These are phyloP conservation scores for Conus canariensis DNA, from an alignment of 2,888 invertebrate genomes.

Conservation along the genomic window DNA sequence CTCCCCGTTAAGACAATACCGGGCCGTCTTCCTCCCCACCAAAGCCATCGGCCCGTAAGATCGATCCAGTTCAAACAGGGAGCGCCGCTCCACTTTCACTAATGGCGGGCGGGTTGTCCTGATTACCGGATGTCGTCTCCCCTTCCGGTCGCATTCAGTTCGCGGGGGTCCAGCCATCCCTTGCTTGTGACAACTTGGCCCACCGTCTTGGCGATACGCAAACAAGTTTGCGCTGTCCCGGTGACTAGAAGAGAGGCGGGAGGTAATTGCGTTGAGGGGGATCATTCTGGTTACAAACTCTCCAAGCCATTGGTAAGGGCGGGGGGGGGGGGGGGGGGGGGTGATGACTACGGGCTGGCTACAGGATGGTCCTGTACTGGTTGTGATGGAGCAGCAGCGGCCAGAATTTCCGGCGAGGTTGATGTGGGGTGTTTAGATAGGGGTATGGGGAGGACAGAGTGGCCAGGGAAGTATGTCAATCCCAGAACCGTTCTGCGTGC, in stretches of 20 bases:
- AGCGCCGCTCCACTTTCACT: constrained; percentile 34
- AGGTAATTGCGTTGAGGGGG: too few species aligned
- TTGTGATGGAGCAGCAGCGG: constrained; percentile 9
- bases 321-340: not conserved
- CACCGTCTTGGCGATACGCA: not conserved
- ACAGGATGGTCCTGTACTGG: not conserved
- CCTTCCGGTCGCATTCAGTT: not conserved
- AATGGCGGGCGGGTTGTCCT: constrained; percentile 6
- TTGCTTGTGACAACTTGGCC: not conserved
- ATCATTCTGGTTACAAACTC: too few species aligned
- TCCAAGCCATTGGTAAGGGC: too few species aligned
- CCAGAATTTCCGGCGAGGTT: not conserved
- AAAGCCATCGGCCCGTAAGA: constrained; percentile 8
- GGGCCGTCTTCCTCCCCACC: not conserved
- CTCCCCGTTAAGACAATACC: constrained; percentile 25
- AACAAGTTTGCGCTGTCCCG: not conserved
- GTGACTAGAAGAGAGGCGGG: too few species aligned
- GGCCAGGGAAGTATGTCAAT: too few species aligned
- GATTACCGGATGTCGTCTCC: constrained; percentile 2
- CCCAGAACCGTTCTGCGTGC: too few species aligned
- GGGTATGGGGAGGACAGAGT: too few species aligned
- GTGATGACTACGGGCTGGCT: too few species aligned
- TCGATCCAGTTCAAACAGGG: constrained; percentile 36
- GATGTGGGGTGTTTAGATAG: not conserved
- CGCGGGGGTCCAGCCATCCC: not conserved